Base-by-base conservation (phyloP, 2,113 vertebrate species). In the Notiomystis cincta region DNA sequence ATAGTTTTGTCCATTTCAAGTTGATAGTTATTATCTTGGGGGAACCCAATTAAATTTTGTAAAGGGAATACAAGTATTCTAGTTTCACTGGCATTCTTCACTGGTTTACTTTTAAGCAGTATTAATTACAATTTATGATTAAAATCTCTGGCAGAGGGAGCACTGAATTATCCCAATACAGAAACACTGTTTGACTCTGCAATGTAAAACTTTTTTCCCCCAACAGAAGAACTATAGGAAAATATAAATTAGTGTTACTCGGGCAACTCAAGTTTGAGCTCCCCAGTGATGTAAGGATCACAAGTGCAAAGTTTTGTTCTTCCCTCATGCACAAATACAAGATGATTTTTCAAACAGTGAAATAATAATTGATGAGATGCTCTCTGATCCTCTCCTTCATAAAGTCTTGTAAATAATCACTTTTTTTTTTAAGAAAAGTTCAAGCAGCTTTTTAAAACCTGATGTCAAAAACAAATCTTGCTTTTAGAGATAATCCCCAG, bases 401-500 rank as follows among this genome's bases (percentile, higher is more conserved):
- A 37, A 86, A 71, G 7, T 47, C 22, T 75, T 67, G 12, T 48
- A 94, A 83, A 75, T 60, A 54, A 30, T 28, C 11, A 40, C 30
- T 1, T 91, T 9, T 42, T 20, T 28, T 65, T 87, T 76, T 6
- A 48, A n/a, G 44, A 54, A 73, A 95, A 83, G 31, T 75, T 92
- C 45, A 89, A 91, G n/a, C 4, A 4, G 44, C 18, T 70, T 95
- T 87, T 87, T 8, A 92, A 64, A 95, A 35, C 37, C 17, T 53
- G 15, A 54, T 58, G 28, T 78, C 14, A 57, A 93, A 92, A 87
- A 1, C 50, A 89, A 92, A 85, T 71, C 24, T 90, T 78, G 19
- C 37, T 91, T 94, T 96, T 81, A 57, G 81, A 89, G 62, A 81
- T 76, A 92, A 95, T 81, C 61, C 75, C 53, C 19, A 45, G 16